Conservation (phyloP, 2,888 invertebrate species). For the Drosophila mimetica region DNA sequence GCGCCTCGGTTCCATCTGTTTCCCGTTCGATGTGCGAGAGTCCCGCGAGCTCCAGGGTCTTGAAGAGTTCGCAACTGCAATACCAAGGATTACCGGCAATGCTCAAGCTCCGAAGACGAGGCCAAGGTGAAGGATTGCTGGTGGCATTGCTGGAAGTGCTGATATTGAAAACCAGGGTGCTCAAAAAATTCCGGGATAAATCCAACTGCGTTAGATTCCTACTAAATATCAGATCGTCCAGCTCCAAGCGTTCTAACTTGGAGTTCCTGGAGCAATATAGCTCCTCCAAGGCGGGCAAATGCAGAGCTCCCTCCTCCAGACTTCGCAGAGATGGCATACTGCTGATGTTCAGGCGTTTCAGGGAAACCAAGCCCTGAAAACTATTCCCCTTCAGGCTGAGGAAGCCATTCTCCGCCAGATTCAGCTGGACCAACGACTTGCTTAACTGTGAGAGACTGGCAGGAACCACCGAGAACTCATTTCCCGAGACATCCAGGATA, state of each 20-base stretch:
- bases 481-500: constrained; percentile 87
- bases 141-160: constrained; percentile 33
- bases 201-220: constrained; percentile 86
- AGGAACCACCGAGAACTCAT: constrained; percentile 87
- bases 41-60: constrained; percentile 79
- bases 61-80: constrained; percentile 86
- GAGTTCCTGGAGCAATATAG: constrained; percentile 82
- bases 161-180: constrained; percentile 81
- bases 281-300: constrained; percentile 82
- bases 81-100: constrained; percentile 88
- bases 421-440: constrained; percentile 86
- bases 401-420: constrained; percentile 87
- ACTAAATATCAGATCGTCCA: constrained; percentile 84
- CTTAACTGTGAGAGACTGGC: constrained; percentile 86
- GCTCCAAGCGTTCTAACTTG: constrained; percentile 86
- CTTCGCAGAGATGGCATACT: constrained; percentile 86
- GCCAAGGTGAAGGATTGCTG: constrained; percentile 63
- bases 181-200: constrained; percentile 87
- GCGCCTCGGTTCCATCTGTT: constrained; percentile 51
- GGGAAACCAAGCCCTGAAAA: constrained; percentile 86
- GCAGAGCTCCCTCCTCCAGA: constrained; percentile 85
- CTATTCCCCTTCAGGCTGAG: constrained; percentile 86
- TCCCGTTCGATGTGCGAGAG: constrained; percentile 55
- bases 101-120: constrained; percentile 86
- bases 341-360: constrained; percentile 87